A percentile compares a stretch with the other conserved stretches of the same genome.
Evolutionary conservation across 2,797 vertebrate species (phyloP).

Genomic region (Phylloscopus collybita): DNA sequence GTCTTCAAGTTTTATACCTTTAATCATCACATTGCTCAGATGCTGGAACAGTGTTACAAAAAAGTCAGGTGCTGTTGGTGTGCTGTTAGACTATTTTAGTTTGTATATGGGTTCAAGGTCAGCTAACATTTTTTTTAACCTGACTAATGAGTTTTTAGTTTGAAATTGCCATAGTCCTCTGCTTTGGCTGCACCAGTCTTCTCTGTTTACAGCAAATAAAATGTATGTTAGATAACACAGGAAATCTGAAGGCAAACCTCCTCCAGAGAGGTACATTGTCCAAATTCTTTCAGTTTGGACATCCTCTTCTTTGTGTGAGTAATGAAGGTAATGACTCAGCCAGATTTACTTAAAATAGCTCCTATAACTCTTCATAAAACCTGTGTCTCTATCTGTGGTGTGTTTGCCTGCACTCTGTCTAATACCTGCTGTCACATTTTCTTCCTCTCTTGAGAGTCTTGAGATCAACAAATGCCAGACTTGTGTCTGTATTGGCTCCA

Average conservation of each 20-base stretch:
- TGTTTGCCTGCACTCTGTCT: background rate
- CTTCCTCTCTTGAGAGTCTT: background rate
- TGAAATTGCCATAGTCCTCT: background rate
- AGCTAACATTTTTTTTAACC: background rate
- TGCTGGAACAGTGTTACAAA: background rate
- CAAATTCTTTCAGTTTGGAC: background rate
- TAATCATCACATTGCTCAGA: background rate
- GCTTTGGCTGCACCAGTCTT: background rate
- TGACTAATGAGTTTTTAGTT: background rate
- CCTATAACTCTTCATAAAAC: background rate
- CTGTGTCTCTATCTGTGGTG: background rate
- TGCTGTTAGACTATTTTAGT: background rate
- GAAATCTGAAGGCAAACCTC: background rate
- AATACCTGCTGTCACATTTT: background rate
- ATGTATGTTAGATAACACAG: background rate
- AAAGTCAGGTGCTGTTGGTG: rapidly evolving
- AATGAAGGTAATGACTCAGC: background rate
- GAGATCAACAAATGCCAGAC: background rate
- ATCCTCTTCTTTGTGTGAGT: background rate
- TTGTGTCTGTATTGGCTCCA: background rate
- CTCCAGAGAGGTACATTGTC: background rate
- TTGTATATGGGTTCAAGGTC: background rate
- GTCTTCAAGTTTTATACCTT: background rate
- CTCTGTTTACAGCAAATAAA: background rate
- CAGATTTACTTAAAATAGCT: background rate